phyloP scores from a whole-genome alignment of 2,888 invertebrate genomes.

The Lottia scabra region DNA sequence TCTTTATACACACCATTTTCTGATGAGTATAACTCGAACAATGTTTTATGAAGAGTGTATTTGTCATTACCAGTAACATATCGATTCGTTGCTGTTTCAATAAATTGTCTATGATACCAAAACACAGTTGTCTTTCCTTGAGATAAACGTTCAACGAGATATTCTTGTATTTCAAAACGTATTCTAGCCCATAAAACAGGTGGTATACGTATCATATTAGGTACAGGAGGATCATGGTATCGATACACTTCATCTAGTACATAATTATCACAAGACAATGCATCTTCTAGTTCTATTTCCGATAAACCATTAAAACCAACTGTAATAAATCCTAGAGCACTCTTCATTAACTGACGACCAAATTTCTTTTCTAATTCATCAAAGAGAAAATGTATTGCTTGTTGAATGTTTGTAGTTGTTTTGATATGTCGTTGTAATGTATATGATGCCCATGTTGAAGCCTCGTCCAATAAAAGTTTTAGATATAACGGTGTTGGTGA shows the following conservation, averaged over 20 bases:
- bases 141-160: conserved; percentile 57
- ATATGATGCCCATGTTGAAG: conserved; percentile 57
- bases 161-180: conserved; percentile 56
- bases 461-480: conserved; percentile 61
- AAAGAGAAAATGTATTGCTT: conserved; percentile 56
- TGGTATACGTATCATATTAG: conserved; percentile 59
- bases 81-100: conserved; percentile 50
- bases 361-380: conserved; percentile 56
- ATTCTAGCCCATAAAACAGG: conserved; percentile 62
- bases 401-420: conserved; percentile 46
- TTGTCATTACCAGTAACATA: conserved; percentile 41
- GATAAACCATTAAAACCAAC: conserved; percentile 60
- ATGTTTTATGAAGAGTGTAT: conserved; percentile 43
- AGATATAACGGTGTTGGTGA: conserved; percentile 58
- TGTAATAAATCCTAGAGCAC: conserved; percentile 59
- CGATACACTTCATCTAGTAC: conserved; percentile 62
- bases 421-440: conserved; percentile 28
- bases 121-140: conserved; percentile 57
- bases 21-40: conserved; percentile 50
- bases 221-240: conserved; percentile 65
- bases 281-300: conserved; percentile 65
- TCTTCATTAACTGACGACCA: conserved; percentile 48
- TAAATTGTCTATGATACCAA: conserved; percentile 66
- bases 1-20: conserved; percentile 49
- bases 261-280: conserved; percentile 60